Base-by-base conservation (phyloP, 1,140 invertebrate species). In the Drosophila ercepeae region DNA sequence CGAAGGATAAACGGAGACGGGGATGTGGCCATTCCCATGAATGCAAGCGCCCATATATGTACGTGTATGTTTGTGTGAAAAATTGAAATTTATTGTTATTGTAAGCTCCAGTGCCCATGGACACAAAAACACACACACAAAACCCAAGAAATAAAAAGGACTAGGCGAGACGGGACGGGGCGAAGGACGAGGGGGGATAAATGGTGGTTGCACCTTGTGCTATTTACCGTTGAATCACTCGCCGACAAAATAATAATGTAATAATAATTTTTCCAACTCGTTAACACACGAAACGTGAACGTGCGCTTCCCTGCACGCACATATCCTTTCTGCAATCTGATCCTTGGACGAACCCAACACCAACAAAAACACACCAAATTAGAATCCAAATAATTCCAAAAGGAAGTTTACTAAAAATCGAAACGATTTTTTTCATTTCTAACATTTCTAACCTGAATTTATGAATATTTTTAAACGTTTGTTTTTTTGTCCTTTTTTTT, bases 191-290 rank as follows among this genome's bases (percentile, higher is more conserved):
- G n/a, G n/a, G n/a, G 16, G 8, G 29, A 9, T 9, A 9, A 32
- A 18, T 21, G 48, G 21, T 18, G 39, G 51, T 27, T 50, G 52
- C 68, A 82, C 79, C 79, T 78, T 67, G 51, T 49, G 27, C 57
- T 53, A 48, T 52, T 68, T 70, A 36, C 29, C 69, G 57, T 60
- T 72, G 68, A 77, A 77, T 86, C 75, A 68, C 77, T 74, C 44
- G 68, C 61, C 86, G 78, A 78, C 70, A 88, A 82, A 82, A 88
- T 88, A 88, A 88, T 88, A 88, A 88, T 72, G 82, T 82, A 88
- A 88, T 89, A 88, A 88, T 88, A 82, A 78, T 89, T 82, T 89
- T 88, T 82, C 83, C 82, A 86, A 88, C 82, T 88, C 82, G 82
- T 86, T 86, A 86, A 77, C 82, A 83, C 79, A 71, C 48, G 65